phyloP scores from a whole-genome alignment of 2,113 vertebrate species.

The Nibea coibor region DNA sequence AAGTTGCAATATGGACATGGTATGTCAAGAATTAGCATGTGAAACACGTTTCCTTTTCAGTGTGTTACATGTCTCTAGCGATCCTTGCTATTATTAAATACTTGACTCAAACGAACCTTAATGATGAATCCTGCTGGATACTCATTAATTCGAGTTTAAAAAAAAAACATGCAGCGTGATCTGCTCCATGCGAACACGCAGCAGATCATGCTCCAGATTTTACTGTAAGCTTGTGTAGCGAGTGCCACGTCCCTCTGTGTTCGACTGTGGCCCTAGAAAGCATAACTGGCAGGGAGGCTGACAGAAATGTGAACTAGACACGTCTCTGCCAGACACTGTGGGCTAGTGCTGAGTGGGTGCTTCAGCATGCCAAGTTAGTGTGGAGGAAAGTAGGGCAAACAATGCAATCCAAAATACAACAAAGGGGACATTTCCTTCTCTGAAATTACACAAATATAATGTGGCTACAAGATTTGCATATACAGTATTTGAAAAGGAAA shows the following conservation, averaged over 20 bases:
- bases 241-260: slow-evolving; percentile 27
- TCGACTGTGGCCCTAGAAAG: slow-evolving; percentile 56
- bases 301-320: slow-evolving; percentile 48
- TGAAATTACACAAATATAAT: slow-evolving; percentile 56
- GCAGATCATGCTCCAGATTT: slow-evolving; percentile 38
- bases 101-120: slow-evolving; percentile 61
- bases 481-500: slow-evolving; percentile 57
- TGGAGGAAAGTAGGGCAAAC: slow-evolving; percentile 67
- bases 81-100: slow-evolving; percentile 54
- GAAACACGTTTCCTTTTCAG: slow-evolving; percentile 6
- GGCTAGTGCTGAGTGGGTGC: slow-evolving; percentile 53
- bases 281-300: slow-evolving; percentile 50
- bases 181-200: slow-evolving; percentile 42
- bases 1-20: slow-evolving; percentile 13
- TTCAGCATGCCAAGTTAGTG: slow-evolving; percentile 55
- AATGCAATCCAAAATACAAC: slow-evolving; percentile 57
- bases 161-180: slow-evolving; percentile 60
- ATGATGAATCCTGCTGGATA: slow-evolving; percentile 56
- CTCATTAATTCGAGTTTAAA: slow-evolving; percentile 66
- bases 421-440: slow-evolving; percentile 58
- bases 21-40: slow-evolving; percentile 4
- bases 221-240: slow-evolving; percentile 40
- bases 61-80: slow-evolving; percentile 33
- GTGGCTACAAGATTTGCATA: slow-evolving; percentile 64
- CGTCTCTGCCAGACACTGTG: slow-evolving; percentile 61